A percentile compares a stretch with the other conserved stretches of the same genome.
Conservation (phyloP, 2,797 vertebrate genomes). For the Sebastes vulpes region DNA sequence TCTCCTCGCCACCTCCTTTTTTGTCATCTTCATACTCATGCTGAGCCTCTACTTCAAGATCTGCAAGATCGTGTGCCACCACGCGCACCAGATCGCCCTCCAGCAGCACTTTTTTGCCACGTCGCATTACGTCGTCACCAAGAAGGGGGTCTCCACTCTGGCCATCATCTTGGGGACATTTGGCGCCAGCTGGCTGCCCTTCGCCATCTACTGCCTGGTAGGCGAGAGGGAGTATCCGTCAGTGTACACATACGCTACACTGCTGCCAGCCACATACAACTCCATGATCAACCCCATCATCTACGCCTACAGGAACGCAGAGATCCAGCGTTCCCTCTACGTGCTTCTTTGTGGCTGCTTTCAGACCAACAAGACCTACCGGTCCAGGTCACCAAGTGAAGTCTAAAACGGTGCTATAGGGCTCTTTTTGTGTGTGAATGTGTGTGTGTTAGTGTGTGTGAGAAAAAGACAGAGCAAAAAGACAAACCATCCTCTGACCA, state of each 20-base stretch:
- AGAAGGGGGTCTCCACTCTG: slow-evolving; percentile 96
- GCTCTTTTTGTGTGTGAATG: slow-evolving; percentile 15
- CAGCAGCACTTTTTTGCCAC: slow-evolving; percentile 97
- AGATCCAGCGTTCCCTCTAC: slow-evolving; percentile 96
- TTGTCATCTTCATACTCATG: slow-evolving; percentile 94
- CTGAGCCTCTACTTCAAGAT: slow-evolving; percentile 96
- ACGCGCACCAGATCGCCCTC: slow-evolving; percentile 97
- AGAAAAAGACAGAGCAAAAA: slow-evolving; percentile 49
- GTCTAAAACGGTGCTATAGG: slow-evolving; percentile 83
- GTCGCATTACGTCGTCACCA: slow-evolving; percentile 94
- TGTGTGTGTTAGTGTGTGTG: neutral
- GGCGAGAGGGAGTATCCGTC: slow-evolving; percentile 91
- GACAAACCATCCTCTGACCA: slow-evolving; percentile 56
- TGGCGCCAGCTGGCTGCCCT: slow-evolving; percentile 97
- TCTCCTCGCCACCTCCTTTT: slow-evolving; percentile 93
- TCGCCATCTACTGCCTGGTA: slow-evolving; percentile 96
- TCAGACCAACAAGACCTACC: slow-evolving; percentile 91
- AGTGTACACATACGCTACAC: slow-evolving; percentile 96
- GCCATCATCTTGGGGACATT: slow-evolving; percentile 97
- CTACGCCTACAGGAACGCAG: slow-evolving; percentile 96
- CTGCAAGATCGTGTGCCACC: slow-evolving; percentile 96
- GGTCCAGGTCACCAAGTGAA: slow-evolving; percentile 96
- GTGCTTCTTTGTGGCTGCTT: slow-evolving; percentile 96
- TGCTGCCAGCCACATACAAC: slow-evolving; percentile 97
- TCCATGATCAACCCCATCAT: slow-evolving; percentile 99